A percentile compares a stretch with the other conserved stretches of the same genome.
These are phyloP conservation scores for Phymorhynchus buccinoides DNA, from an alignment of 1,140 invertebrate species.

Conservation along the genomic window DNA sequence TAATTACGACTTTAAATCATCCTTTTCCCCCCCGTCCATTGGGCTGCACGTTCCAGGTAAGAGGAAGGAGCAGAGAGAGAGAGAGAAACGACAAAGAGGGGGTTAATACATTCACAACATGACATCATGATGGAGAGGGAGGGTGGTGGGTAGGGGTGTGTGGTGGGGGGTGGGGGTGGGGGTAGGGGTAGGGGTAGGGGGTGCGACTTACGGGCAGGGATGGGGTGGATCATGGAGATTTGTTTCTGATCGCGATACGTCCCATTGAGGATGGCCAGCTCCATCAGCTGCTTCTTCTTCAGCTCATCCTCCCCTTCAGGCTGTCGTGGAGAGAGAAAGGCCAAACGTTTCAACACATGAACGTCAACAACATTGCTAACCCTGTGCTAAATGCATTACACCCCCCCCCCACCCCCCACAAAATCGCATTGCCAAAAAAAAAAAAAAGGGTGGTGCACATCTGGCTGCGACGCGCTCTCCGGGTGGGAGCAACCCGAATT, in stretches of 20 bases:
- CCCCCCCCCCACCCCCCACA: no score
- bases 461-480: no score
- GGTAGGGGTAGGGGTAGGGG: not conserved
- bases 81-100: conserved; percentile 21
- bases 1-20: no score
- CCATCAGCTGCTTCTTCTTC: conserved; percentile 99
- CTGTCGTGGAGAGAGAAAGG: conserved; percentile 77
- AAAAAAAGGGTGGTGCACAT: no score
- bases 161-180: not conserved
- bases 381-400: no score
- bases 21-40: no score
- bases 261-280: conserved; percentile 99
- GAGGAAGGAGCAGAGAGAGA: conserved; percentile 41
- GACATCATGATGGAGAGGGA: not conserved
- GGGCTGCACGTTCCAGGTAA: no score
- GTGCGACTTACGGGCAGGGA: conserved; percentile 58
- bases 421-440: no score
- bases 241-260: conserved; percentile 89
- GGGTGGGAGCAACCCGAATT: no score
- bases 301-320: conserved; percentile 99
- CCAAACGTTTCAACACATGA: not conserved
- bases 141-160: no score
- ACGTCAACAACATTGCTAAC: not conserved
- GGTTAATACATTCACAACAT: not conserved
- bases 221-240: conserved; percentile 47